These are phyloP conservation scores for Tubulanus polymorphus DNA, from an alignment of 2,888 invertebrate species.

Conservation along the genomic window DNA sequence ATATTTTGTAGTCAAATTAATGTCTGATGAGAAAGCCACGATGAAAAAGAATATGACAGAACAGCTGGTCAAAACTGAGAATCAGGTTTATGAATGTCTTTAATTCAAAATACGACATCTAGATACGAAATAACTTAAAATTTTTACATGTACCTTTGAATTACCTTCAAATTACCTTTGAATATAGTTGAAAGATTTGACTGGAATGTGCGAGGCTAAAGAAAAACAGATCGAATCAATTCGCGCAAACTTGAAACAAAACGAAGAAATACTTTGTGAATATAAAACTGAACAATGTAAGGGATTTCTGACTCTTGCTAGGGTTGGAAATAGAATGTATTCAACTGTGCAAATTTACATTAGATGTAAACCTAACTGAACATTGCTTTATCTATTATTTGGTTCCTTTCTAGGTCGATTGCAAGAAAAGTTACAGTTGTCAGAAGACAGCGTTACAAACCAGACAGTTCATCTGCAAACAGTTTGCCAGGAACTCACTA, in stretches of 20 bases:
- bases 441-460: too few relatives aligned
- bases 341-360: neutral
- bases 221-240: slow-evolving; percentile 32
- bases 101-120: neutral
- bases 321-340: neutral
- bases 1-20: slow-evolving; percentile 22
- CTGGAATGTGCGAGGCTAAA: slow-evolving; percentile 30
- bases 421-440: too few relatives aligned
- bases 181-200: slow-evolving; percentile 25
- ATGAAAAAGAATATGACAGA: slow-evolving; percentile 20
- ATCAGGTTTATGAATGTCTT: slow-evolving; percentile 19
- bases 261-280: slow-evolving; percentile 6
- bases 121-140: neutral
- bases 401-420: too few relatives aligned
- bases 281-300: slow-evolving; percentile 1
- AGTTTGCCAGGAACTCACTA: too few relatives aligned
- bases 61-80: slow-evolving; percentile 20
- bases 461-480: too few relatives aligned
- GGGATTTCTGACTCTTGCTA: neutral
- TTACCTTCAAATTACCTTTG: neutral
- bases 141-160: neutral
- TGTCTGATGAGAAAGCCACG: slow-evolving; percentile 19
- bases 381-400: too few relatives aligned
- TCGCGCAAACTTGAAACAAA: slow-evolving; percentile 26
- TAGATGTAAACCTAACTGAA: too few relatives aligned